A percentile compares a stretch with the other conserved stretches of the same genome.
These are phyloP conservation scores for Colletes collaris DNA, from an alignment of 2,888 invertebrate species.

Conservation along the genomic window DNA sequence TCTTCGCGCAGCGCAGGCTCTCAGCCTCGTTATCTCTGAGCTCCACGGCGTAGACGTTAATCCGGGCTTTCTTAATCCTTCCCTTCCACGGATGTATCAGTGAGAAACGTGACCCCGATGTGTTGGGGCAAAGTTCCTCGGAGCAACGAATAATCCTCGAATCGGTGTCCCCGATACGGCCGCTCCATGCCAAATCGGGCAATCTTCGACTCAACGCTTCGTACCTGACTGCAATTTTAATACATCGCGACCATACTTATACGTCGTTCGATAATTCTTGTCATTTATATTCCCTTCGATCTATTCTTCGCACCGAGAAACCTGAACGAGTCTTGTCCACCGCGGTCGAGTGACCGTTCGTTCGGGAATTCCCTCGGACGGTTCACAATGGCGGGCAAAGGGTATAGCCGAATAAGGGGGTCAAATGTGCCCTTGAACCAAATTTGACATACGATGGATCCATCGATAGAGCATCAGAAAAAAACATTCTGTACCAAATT, in stretches of 20 bases:
- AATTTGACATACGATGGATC: no score
- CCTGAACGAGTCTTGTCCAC: constrained; percentile 2
- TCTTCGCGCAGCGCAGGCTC: constrained; percentile 32
- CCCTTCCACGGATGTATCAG: neutral
- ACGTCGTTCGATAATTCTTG: neutral
- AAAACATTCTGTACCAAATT: no score
- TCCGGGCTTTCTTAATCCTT: constrained; percentile 51
- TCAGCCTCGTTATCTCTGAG: constrained; percentile 52
- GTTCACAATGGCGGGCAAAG: constrained; percentile 48
- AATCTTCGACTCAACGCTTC: no score
- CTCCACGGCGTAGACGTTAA: constrained; percentile 50
- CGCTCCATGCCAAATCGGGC: no score
- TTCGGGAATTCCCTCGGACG: constrained; percentile 33
- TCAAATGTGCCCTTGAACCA: no score
- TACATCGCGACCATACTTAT: no score
- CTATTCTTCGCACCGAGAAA: neutral
- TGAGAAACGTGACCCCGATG: neutral
- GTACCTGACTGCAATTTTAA: no score
- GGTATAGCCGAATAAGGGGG: no score
- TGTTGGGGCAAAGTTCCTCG: no score
- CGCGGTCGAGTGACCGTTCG: constrained; percentile 27
- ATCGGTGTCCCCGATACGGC: no score
- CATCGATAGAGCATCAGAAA: no score
- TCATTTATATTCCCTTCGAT: neutral
- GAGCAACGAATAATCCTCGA: no score